Evolutionary conservation across 2,797 vertebrate genomes (phyloP).

Genomic region (Helicolenus hilgendorfi): DNA sequence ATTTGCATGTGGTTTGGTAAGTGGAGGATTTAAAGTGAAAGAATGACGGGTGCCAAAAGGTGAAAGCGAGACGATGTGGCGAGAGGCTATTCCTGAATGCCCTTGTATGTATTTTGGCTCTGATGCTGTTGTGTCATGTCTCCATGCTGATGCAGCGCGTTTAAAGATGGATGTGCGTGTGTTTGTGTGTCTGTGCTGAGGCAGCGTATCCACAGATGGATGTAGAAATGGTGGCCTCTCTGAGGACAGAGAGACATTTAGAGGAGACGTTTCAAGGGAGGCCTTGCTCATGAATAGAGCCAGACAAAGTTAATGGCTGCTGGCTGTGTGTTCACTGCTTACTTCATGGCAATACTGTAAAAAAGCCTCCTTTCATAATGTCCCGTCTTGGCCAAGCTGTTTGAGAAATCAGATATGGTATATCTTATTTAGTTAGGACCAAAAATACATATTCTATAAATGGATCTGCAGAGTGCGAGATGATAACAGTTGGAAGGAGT

Average conservation of each 20-base stretch:
- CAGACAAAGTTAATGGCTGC: constrained; percentile 70
- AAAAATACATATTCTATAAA: constrained; percentile 48
- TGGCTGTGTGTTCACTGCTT: constrained; percentile 43
- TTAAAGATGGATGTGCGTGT: constrained; percentile 78
- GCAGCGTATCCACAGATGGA: constrained; percentile 83
- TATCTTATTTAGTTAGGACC: constrained; percentile 47
- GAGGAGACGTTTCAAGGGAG: constrained; percentile 70
- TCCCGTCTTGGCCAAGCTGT: constrained; percentile 34
- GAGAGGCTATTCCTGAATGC: constrained; percentile 61
- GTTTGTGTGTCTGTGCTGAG: constrained; percentile 69
- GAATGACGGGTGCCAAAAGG: constrained; percentile 32
- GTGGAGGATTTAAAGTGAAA: background rate
- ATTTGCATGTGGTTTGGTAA: background rate
- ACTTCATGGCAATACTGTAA: constrained; percentile 54
- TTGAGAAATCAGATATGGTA: constrained; percentile 47
- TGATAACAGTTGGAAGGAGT: constrained; percentile 4
- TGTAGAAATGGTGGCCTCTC: constrained; percentile 77
- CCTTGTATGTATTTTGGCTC: constrained; percentile 79
- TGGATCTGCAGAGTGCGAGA: constrained; percentile 6
- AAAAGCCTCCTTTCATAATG: constrained; percentile 61
- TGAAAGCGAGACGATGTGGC: constrained; percentile 28
- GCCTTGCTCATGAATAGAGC: constrained; percentile 32
- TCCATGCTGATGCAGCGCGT: constrained; percentile 81
- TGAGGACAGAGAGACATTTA: constrained; percentile 83
- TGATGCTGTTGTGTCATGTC: constrained; percentile 80